Percentiles rank a stretch among this genome's conserved stretches.
Evolutionary conservation across 2,888 invertebrate genomes (phyloP).

Genomic region (Tribolium freemani): DNA sequence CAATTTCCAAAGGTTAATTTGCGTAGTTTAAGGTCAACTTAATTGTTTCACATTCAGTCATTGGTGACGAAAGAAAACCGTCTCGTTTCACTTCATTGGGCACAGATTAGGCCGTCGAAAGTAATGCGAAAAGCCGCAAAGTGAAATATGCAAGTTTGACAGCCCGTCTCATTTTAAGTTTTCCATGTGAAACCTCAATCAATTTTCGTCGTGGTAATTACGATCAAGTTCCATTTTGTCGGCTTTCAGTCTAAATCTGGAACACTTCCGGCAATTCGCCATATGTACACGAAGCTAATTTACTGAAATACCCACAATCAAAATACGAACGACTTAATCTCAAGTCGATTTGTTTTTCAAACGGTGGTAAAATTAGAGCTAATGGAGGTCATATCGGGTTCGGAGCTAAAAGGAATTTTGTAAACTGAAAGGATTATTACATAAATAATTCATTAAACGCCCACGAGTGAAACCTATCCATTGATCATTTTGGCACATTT

Average conservation of each 20-base stretch:
- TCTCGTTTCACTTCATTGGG: neutral
- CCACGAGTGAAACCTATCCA: neutral
- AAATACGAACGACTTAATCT: constrained; percentile 4
- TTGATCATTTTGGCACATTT: no score
- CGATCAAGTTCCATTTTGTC: neutral
- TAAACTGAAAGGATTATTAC: constrained; percentile 9
- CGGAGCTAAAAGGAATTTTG: neutral
- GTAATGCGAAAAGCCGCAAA: neutral
- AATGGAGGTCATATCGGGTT: no score
- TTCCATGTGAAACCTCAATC: no score
- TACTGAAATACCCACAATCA: constrained; percentile 13
- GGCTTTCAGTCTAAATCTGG: constrained; percentile 31
- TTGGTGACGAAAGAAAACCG: neutral
- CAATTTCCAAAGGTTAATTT: neutral
- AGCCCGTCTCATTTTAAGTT: no score
- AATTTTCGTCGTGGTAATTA: no score
- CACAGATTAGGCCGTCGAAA: neutral
- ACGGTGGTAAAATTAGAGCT: neutral
- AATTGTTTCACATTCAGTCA: neutral
- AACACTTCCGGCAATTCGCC: constrained; percentile 37
- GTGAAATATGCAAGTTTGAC: no score
- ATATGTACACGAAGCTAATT: constrained; percentile 14
- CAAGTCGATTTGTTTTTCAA: constrained; percentile 11
- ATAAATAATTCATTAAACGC: constrained; percentile 3
- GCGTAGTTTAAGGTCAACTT: neutral